Conservation (phyloP, 2,797 vertebrate species). For the Phataginus tricuspis region DNA sequence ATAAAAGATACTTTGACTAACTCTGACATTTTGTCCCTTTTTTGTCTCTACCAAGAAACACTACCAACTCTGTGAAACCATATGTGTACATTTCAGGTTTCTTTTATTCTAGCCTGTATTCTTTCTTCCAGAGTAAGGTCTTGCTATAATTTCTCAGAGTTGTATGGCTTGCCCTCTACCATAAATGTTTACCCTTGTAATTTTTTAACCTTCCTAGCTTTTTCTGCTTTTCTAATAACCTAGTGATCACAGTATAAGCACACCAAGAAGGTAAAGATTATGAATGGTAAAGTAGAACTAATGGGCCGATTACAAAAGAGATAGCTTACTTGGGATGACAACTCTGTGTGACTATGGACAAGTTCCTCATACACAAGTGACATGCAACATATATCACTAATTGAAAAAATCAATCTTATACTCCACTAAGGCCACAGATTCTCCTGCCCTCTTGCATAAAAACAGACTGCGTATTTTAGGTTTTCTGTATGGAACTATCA, state of each 20-base stretch:
- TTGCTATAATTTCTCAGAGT: neutral
- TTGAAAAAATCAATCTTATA: neutral
- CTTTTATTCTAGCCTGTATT: neutral
- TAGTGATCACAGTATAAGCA: neutral
- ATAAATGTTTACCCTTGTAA: neutral
- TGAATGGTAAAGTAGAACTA: neutral
- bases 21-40: neutral
- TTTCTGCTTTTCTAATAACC: neutral
- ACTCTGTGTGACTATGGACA: neutral
- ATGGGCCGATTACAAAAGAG: neutral
- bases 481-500: neutral
- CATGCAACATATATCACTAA: neutral
- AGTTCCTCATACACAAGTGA: neutral
- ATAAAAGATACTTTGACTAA: neutral
- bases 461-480: neutral
- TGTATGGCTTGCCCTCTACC: neutral
- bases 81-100: neutral
- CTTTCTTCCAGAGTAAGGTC: neutral
- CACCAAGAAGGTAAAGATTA: neutral
- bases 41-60: neutral
- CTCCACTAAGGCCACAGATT: neutral
- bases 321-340: neutral
- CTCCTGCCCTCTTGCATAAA: neutral
- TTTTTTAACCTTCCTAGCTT: neutral
- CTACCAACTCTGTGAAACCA: neutral